A percentile compares a stretch with the other conserved stretches of the same genome.
Evolutionary conservation across 2,888 invertebrate species (phyloP).

Genomic region (Tipula helvola): DNA sequence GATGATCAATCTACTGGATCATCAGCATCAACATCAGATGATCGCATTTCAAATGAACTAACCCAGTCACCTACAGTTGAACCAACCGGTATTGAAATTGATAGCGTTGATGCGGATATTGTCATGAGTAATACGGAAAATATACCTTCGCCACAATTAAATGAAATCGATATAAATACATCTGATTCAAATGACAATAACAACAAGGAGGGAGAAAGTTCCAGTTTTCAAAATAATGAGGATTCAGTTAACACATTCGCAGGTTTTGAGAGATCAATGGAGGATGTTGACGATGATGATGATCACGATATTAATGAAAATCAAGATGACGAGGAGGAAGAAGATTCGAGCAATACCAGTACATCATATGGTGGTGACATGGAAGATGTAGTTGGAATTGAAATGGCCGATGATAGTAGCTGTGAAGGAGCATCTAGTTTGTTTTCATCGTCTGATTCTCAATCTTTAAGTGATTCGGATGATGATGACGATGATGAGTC

Average conservation of each 20-base stretch:
- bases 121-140: background rate
- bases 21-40: background rate
- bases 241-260: background rate
- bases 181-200: background rate
- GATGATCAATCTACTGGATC: background rate
- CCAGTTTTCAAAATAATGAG: background rate
- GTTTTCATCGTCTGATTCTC: background rate
- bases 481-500: background rate
- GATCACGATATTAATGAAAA: background rate
- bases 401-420: background rate
- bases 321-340: background rate
- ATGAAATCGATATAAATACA: background rate
- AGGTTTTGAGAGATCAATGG: background rate
- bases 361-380: background rate
- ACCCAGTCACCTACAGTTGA: background rate
- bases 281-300: background rate
- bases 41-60: background rate
- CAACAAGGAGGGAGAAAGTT: background rate
- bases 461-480: background rate
- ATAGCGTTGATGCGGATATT: background rate
- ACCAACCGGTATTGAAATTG: background rate
- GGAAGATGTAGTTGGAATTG: background rate
- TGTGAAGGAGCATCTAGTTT: background rate
- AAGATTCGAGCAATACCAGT: background rate
- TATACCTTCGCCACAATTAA: background rate